Evolutionary conservation across 2,888 invertebrate genomes (phyloP), one percentile per base, ranked within the genome.

Genomic region (Drosophila affinis): DNA sequence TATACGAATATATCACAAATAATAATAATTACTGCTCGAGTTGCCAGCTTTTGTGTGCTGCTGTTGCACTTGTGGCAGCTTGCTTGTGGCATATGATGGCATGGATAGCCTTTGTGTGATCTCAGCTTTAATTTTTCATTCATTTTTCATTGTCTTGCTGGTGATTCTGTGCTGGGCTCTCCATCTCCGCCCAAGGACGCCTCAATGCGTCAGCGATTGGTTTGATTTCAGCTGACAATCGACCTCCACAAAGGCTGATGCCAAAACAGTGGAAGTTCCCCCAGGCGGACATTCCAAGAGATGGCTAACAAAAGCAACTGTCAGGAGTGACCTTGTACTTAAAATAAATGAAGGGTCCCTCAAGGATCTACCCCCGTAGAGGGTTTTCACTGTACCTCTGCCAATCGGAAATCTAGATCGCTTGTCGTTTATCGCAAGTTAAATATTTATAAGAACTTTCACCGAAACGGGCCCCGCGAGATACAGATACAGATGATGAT

Each of bases 101-200:
- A 72, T 62, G 6, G 39, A 2, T 39, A 14, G 39, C 39, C 51
- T 56, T 74, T 65, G 67, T 65, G 51, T 24, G 48, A 71, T 72
- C 52, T 62, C 51, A 56, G 87, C 72, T 74, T 87, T 78, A 76
- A 83, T 88, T 87, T 57, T 69, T 39, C 39, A 39, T 14, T 67
- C 67, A 67, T 57, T 70, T 51, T 88, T 78, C 83, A 88, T 84
- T 88, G 83, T 84, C 73, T 69, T 55, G 62, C 78, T 74, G 73
- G 46, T 52, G 64, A 69, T 81, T 78, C 79, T 73, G 73, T 48
- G 60, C 47, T 53, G 47, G 18, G 18, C 21, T 21, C 21, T 21
- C 21, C 21, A 21, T 21, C 21, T 21, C 21, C 21, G 3, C 73
- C 62, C 83, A 84, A 84, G 83, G 83, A 88, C 83, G 53, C 61